Evolutionary conservation across 2,113 vertebrate genomes (phyloP), one percentile per base, ranked within the genome.

Genomic region (Phalacrocorax pelagicus): DNA sequence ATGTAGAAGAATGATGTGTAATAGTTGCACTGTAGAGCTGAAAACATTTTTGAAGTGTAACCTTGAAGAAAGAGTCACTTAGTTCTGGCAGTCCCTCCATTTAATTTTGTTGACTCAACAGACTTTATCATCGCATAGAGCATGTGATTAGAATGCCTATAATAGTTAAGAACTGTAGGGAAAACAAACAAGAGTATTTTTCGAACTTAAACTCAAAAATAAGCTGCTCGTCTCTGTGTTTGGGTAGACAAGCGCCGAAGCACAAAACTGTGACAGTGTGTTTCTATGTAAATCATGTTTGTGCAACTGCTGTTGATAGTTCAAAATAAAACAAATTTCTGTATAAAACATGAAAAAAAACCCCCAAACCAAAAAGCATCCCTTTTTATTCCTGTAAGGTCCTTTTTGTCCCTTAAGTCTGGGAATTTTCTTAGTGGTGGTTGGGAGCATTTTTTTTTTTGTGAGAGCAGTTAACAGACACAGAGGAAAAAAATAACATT

Each of bases 291-390:
- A 86, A 49, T 88, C 22, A 2, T 36, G 12, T 78, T 85, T 84
- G 22, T 83, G 36, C 20, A 81, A 55, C 24, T 81, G 23, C 11
- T 88, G 11, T 54, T 79, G 40, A 8, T 90, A 52, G 49, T 71
- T 90, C 38, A 62, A 52, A 90, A 51, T 49, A 81, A 44, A 85
- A 46, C 18, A 55, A 22, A 83, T 62, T 63, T 62, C 24, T 90
- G 10, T 21, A 49, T 32, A 59, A 85, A 87, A 34, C 2, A 7
- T 12, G 11, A 59, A 73, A 62, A 21, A 26, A 13, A 2, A 2
- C 10, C 2, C 1, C 0, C 0, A 61, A 21, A 10, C 16, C 5
- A 12, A 51, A 32, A 30, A 13, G 5, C 4, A 3, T 70, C 38
- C 12, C 4, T 36, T 70, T 88, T 93, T 46, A 24, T 82, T 83